These are phyloP conservation scores for Willisornis vidua DNA, from an alignment of 2,113 vertebrate genomes.

Conservation along the genomic window DNA sequence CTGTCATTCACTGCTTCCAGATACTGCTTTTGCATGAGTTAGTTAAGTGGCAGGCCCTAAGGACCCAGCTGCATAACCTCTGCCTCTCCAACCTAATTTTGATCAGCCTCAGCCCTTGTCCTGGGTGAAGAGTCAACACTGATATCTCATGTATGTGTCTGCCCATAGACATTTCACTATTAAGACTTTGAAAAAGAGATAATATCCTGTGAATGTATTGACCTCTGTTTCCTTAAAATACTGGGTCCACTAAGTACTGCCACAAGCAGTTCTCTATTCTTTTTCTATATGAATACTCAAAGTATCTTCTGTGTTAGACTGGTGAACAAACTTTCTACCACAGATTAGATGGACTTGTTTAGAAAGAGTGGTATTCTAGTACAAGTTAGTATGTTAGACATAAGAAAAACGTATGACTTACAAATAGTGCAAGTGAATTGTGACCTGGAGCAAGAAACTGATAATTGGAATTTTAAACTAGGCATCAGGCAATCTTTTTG, in stretches of 20 bases:
- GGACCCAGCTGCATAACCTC: not conserved
- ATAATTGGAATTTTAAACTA: not conserved
- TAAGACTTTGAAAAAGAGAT: not conserved
- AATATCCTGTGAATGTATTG: not conserved
- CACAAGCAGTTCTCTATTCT: not conserved
- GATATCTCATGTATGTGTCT: not conserved
- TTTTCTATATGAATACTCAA: not conserved
- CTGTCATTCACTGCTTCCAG: not conserved
- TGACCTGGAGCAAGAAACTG: not conserved
- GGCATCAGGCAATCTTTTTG: accelerated
- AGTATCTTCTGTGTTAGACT: not conserved
- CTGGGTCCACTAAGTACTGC: not conserved
- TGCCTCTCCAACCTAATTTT: not conserved
- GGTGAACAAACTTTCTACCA: not conserved
- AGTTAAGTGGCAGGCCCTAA: not conserved
- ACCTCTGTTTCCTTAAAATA: not conserved
- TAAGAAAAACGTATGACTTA: not conserved
- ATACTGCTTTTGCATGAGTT: not conserved
- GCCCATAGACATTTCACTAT: not conserved
- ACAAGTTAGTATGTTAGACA: not conserved
- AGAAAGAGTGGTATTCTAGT: not conserved
- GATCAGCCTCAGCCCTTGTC: not conserved
- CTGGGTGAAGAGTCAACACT: not conserved
- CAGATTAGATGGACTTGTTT: not conserved
- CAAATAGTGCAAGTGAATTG: not conserved